Base-by-base conservation (phyloP, 2,113 vertebrate species). In the Chascanopsetta lugubris region DNA sequence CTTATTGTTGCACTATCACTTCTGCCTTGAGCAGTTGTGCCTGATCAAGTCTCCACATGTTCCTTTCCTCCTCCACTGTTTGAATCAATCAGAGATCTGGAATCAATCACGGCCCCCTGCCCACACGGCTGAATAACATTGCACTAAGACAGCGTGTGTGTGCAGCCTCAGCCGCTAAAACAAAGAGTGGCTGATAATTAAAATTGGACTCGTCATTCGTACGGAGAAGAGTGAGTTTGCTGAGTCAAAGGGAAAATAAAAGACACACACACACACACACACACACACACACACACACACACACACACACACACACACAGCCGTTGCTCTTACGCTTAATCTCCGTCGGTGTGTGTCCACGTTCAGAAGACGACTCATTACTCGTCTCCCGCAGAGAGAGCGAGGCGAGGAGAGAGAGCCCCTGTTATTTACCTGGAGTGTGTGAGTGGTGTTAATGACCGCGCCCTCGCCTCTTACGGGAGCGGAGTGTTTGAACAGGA, bases 401-500 rank as follows among this genome's bases (percentile, higher is more conserved):
- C 29, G 45, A 24, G 8, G 18, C 34, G 63, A 30, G 15, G 61
- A 45, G 56, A 2, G 18, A 17, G 21, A 32, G 56, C 29, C 54
- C 6, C 17, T 51, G 29, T 26, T 46, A 29, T 82, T 75, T 69
- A 48, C 72, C 59, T 54, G 0, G 5, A 56, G 58, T 25, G 61
- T 56, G 15, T 38, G 65, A 57, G 71, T 7, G 34, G 34, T 9
- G 61, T 43, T 80, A 61, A 86, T 80, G 73, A 80, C 50, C 75
- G 62, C 1, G 9, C 56, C 60, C 69, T 70, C 20, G 10, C 45
- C 9, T 58, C 48, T 54, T 75, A 5, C 62, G 61, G 36, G 2
- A 32, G 40, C 24, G 18, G 27, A 48, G 45, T 72, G 76, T 75
- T 80, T 77, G 75, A 83, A 69, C 57, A 74, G 69, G 43, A 68